phyloP scores from a whole-genome alignment of 2,113 vertebrate genomes.

The Martes martes region DNA sequence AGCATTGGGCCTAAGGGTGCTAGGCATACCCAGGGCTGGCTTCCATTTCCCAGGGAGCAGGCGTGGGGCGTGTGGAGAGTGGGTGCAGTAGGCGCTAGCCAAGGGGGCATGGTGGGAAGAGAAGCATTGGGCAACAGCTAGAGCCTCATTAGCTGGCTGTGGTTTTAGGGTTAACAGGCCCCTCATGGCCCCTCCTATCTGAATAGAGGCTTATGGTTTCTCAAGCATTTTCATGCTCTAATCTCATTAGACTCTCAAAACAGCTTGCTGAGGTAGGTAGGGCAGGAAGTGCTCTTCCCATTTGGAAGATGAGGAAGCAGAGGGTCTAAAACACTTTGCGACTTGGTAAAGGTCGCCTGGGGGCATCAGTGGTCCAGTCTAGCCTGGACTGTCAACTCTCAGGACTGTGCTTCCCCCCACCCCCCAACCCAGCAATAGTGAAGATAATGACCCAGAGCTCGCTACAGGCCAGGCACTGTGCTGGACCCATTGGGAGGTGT shows the following conservation, averaged over 20 bases:
- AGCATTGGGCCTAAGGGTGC: background rate
- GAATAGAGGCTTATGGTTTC: slow-evolving; percentile 7
- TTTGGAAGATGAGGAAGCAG: slow-evolving; percentile 28
- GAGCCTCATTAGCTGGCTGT: background rate
- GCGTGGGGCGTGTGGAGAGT: background rate
- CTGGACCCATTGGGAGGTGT: background rate
- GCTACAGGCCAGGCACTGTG: fast-evolving
- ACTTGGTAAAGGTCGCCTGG: background rate
- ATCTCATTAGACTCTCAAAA: slow-evolving; percentile 50
- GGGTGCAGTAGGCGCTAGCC: no score
- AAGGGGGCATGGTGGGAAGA: background rate
- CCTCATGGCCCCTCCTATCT: background rate
- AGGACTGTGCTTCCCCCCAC: background rate
- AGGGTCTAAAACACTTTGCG: background rate
- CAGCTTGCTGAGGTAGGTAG: background rate
- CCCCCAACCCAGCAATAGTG: background rate
- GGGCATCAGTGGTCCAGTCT: background rate
- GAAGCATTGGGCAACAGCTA: background rate
- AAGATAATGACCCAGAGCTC: background rate
- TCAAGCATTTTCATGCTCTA: slow-evolving; percentile 19
- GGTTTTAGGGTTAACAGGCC: background rate
- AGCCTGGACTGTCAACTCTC: background rate
- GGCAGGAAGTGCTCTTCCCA: background rate
- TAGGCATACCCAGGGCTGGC: background rate
- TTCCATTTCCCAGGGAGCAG: background rate